These are phyloP conservation scores for Andrena bucephala DNA, from an alignment of 2,888 invertebrate genomes.

Conservation along the genomic window DNA sequence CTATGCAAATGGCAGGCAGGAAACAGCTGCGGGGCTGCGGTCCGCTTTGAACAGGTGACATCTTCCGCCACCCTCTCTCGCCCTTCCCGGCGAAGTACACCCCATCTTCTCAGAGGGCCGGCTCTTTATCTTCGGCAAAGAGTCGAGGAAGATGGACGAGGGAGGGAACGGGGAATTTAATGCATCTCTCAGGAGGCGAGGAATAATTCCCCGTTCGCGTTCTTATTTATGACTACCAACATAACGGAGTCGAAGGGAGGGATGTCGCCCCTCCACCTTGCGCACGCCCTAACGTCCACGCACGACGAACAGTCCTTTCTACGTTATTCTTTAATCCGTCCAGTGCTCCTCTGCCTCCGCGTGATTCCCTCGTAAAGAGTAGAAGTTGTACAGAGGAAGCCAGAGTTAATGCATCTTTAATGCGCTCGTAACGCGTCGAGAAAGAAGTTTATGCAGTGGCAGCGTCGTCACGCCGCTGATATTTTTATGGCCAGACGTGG, in stretches of 20 bases:
- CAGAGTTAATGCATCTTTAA: constrained; percentile 36
- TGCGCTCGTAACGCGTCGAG: background rate
- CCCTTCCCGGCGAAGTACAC: background rate
- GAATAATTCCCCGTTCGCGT: constrained; percentile 37
- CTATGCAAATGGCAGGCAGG: constrained; percentile 60
- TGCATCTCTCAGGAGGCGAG: constrained; percentile 36
- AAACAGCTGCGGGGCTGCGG: constrained; percentile 55
- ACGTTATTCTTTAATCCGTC: too few relatives aligned
- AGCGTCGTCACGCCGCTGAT: background rate
- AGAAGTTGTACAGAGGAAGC: background rate
- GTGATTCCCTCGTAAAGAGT: too few relatives aligned
- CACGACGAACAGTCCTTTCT: too few relatives aligned
- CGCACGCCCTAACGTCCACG: too few relatives aligned
- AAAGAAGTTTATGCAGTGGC: background rate
- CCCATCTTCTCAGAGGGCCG: too few relatives aligned
- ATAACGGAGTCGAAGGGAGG: background rate
- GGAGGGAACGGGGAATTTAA: background rate
- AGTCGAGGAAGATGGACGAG: constrained; percentile 19
- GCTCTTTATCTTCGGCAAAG: constrained; percentile 21
- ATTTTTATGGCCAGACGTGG: background rate
- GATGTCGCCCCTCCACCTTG: too few relatives aligned
- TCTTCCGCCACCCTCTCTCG: background rate
- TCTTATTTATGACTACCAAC: constrained; percentile 13
- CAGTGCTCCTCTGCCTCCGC: too few relatives aligned
- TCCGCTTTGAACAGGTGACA: constrained; percentile 57